Percentiles rank a stretch among this genome's conserved stretches.
Conservation (phyloP, 2,888 invertebrate species). For the Exocentrus adspersus region DNA sequence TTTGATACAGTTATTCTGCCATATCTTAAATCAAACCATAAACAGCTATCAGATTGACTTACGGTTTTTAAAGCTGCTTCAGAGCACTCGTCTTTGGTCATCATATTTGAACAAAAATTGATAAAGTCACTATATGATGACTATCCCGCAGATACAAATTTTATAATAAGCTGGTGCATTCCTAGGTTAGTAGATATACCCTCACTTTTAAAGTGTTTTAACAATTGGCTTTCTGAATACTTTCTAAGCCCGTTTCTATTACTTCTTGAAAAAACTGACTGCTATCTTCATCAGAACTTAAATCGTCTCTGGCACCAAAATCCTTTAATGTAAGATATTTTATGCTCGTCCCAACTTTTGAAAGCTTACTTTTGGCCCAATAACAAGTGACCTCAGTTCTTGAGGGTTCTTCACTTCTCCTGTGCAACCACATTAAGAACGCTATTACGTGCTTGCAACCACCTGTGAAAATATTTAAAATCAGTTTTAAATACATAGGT, state of each 20-base stretch:
- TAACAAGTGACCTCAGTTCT: constrained; percentile 31
- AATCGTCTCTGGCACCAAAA: constrained; percentile 15
- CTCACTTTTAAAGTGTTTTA: constrained; percentile 15
- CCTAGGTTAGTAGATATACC: too few species aligned
- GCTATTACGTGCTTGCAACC: constrained; percentile 45
- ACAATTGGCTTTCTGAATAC: constrained; percentile 26
- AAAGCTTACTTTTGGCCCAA: constrained; percentile 28
- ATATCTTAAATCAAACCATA: constrained; percentile 37
- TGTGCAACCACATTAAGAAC: constrained; percentile 43
- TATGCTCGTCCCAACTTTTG: constrained; percentile 13
- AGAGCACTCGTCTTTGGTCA: constrained; percentile 11
- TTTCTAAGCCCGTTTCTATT: constrained; percentile 22
- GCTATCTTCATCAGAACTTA: constrained; percentile 23
- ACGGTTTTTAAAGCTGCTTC: constrained; percentile 27
- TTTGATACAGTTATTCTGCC: constrained; percentile 38
- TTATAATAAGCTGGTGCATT: background rate
- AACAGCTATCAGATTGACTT: constrained; percentile 19
- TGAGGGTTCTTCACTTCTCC: constrained; percentile 41
- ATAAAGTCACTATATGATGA: constrained; percentile 10
- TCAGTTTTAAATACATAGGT: too few species aligned
- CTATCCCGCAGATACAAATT: constrained; percentile 9
- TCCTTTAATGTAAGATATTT: constrained; percentile 16
- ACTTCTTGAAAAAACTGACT: constrained; percentile 26
- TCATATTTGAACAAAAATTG: constrained; percentile 21
- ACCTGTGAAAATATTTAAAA: constrained; percentile 38